Conservation (phyloP, 2,888 invertebrate genomes). For the Drosophila prolongata region DNA sequence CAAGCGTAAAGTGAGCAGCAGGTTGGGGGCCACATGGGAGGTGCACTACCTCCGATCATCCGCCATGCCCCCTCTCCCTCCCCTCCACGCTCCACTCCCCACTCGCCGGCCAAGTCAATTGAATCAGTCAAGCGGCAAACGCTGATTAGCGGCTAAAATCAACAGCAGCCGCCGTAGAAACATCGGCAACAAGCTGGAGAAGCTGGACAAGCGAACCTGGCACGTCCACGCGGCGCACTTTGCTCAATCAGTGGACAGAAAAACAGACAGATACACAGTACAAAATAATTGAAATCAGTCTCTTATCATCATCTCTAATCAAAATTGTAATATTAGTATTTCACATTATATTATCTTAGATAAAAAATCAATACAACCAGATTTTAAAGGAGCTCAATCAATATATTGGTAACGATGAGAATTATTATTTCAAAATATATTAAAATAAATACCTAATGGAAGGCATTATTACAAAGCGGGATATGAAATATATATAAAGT, state of each 20-base stretch:
- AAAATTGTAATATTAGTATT: too few relatives aligned
- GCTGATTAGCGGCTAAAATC: conserved; percentile 72
- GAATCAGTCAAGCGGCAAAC: conserved; percentile 72
- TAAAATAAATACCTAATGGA: too few relatives aligned
- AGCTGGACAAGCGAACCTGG: conserved; percentile 23
- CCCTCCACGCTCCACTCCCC: background rate
- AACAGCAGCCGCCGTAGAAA: conserved; percentile 25
- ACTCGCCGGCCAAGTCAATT: conserved; percentile 63
- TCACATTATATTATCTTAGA: too few relatives aligned
- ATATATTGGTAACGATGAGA: too few relatives aligned
- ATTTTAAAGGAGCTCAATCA: too few relatives aligned
- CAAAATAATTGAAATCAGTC: background rate
- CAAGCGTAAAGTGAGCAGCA: conserved; percentile 55
- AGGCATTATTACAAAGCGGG: too few relatives aligned
- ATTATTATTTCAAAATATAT: too few relatives aligned
- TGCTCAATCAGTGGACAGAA: conserved; percentile 62
- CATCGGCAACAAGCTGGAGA: conserved; percentile 27
- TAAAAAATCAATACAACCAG: too few relatives aligned
- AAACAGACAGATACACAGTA: background rate
- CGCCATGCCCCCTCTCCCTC: background rate
- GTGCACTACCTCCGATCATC: conserved; percentile 6
- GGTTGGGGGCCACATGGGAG: conserved; percentile 45
- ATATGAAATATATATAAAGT: too few relatives aligned
- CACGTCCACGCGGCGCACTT: conserved; percentile 61
- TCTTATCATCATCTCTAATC: too few relatives aligned